A percentile compares a stretch with the other conserved stretches of the same genome.
These are phyloP conservation scores for Trachops cirrhosus DNA, from an alignment of 2,797 vertebrate species.

Conservation along the genomic window DNA sequence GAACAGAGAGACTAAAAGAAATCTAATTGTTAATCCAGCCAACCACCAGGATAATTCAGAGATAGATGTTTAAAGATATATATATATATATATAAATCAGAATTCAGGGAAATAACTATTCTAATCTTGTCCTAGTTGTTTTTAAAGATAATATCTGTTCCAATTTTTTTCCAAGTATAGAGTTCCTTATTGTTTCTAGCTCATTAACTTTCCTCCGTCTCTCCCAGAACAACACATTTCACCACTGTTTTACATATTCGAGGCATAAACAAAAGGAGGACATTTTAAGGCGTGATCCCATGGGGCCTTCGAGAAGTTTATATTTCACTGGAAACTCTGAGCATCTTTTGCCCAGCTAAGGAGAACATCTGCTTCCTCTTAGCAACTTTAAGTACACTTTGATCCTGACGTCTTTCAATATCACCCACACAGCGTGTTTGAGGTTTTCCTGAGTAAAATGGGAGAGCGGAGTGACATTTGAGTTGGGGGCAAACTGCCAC, in stretches of 20 bases:
- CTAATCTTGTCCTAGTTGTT: constrained; percentile 27
- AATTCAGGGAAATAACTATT: constrained; percentile 57
- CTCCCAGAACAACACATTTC: constrained; percentile 48
- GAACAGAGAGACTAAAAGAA: constrained; percentile 22
- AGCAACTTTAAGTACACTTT: constrained; percentile 65
- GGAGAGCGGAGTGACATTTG: constrained; percentile 27
- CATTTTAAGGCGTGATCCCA: constrained; percentile 56
- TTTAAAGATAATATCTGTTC: constrained; percentile 28
- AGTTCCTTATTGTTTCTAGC: constrained; percentile 57
- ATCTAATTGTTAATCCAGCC: constrained; percentile 18
- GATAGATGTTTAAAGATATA: not conserved
- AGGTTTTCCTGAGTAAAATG: constrained; percentile 55
- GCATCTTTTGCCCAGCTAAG: constrained; percentile 41
- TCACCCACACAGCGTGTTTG: constrained; percentile 53
- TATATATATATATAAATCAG: not conserved
- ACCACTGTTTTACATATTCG: constrained; percentile 49
- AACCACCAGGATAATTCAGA: constrained; percentile 11
- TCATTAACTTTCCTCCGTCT: constrained; percentile 52
- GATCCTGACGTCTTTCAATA: constrained; percentile 40
- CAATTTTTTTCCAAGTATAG: constrained; percentile 36
- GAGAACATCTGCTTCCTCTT: constrained; percentile 71
- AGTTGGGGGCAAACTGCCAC: constrained; percentile 38
- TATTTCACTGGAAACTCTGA: constrained; percentile 70
- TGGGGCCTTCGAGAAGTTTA: constrained; percentile 50
- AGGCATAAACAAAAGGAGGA: constrained; percentile 58